Evolutionary conservation across 2,888 invertebrate genomes (phyloP).

Genomic region (Drosophila engyochracea): DNA sequence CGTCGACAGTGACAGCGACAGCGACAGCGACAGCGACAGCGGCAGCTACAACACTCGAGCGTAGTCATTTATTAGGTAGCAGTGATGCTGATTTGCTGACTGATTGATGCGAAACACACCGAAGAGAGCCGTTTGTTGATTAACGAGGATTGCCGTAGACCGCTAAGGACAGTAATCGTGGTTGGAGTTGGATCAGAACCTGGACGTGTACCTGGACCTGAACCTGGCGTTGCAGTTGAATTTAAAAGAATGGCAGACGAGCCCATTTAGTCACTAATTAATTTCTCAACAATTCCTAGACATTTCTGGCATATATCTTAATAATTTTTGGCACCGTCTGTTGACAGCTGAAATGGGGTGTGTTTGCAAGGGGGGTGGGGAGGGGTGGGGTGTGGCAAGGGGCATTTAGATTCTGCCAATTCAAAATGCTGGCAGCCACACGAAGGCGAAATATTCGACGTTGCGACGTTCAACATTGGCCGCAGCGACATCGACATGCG

Average conservation of each 20-base stretch:
- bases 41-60: conserved; percentile 17
- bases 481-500: conserved; percentile 67
- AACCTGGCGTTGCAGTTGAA: background rate
- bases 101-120: conserved; percentile 30
- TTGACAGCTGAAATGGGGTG: conserved; percentile 32
- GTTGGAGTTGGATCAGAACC: background rate
- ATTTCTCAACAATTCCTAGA: conserved; percentile 54
- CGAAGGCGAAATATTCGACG: conserved; percentile 46
- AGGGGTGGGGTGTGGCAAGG: conserved; percentile 15
- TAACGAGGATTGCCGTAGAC: conserved; percentile 44
- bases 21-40: background rate
- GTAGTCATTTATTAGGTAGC: conserved; percentile 65
- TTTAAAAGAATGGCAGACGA: conserved; percentile 42
- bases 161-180: conserved; percentile 6
- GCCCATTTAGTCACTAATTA: conserved; percentile 68
- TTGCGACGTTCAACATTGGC: conserved; percentile 8
- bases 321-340: conserved; percentile 74
- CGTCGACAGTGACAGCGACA: background rate
- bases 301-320: conserved; percentile 68
- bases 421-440: conserved; percentile 53
- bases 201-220: background rate
- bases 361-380: background rate
- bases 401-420: conserved; percentile 73
- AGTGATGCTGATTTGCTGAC: conserved; percentile 14
- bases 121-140: conserved; percentile 49